Evolutionary conservation across 2,113 vertebrate species (phyloP).

Genomic region (Tauraco erythrolophus): DNA sequence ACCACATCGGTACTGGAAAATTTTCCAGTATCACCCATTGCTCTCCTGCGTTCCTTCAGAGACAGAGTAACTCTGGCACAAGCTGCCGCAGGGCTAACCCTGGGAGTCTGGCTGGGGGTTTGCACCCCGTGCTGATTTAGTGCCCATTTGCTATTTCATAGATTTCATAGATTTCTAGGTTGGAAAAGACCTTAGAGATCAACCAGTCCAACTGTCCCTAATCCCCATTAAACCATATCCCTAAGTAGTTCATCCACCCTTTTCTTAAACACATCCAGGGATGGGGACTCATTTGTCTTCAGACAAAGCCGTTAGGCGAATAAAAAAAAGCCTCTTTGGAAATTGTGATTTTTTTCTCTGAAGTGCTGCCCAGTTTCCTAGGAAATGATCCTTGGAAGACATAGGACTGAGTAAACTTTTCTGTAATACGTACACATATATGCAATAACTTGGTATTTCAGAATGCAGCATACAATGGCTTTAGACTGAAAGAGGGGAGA

Average conservation of each 20-base stretch:
- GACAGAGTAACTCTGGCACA: background rate
- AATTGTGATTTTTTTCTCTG: background rate
- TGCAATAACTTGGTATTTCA: background rate
- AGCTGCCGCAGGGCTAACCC: background rate
- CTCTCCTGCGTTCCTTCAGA: background rate
- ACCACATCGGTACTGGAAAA: rapidly evolving
- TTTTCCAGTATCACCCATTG: background rate
- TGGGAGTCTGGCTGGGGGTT: background rate
- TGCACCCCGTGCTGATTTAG: background rate
- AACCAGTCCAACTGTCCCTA: too few species aligned
- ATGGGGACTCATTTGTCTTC: too few species aligned
- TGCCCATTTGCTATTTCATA: rapidly evolving
- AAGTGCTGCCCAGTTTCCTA: background rate
- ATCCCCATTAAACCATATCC: too few species aligned
- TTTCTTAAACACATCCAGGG: too few species aligned
- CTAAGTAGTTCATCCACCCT: too few species aligned
- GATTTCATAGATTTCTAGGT: too few species aligned
- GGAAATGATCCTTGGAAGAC: slow-evolving; percentile 15
- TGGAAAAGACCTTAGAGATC: too few species aligned
- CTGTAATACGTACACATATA: background rate
- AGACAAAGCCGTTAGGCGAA: background rate
- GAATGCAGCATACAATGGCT: background rate
- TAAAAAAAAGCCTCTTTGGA: background rate
- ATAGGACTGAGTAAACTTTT: background rate
- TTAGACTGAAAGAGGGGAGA: too few species aligned